Conservation (phyloP, 2,113 vertebrate genomes). For the Mormyrus iriodes region DNA sequence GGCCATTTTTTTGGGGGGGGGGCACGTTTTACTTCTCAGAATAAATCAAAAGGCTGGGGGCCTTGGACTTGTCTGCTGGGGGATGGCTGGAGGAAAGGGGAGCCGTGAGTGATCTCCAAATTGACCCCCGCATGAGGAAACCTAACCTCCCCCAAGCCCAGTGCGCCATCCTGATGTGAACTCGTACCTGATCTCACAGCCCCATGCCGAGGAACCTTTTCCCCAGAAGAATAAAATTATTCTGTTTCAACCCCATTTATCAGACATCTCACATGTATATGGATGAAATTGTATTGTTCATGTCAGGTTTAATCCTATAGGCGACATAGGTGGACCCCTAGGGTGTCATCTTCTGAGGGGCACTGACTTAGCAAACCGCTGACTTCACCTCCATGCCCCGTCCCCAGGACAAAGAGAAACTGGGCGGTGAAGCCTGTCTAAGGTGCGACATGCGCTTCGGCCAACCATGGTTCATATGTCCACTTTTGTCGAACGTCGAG, state of each 20-base stretch:
- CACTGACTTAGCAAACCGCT: background rate
- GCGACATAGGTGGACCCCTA: background rate
- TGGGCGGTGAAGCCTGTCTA: background rate
- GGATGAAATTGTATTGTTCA: background rate
- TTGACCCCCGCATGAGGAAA: background rate
- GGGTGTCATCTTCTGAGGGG: background rate
- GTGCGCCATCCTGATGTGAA: background rate
- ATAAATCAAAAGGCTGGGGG: constrained; percentile 19
- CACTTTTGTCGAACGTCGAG: background rate
- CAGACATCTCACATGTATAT: background rate
- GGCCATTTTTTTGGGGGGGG: background rate
- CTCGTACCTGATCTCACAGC: background rate
- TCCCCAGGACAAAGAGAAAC: background rate
- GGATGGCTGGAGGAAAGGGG: constrained; percentile 3
- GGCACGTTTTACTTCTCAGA: background rate
- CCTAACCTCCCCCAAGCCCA: background rate
- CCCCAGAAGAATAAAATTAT: background rate
- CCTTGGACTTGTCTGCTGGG: background rate
- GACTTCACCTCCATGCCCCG: background rate
- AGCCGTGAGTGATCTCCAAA: background rate
- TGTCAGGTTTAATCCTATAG: background rate
- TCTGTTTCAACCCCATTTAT: background rate
- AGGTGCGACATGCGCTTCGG: background rate
- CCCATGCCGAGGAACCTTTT: too few relatives aligned
- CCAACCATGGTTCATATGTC: background rate